Evolutionary conservation across 2,888 invertebrate genomes (phyloP), one percentile per base, ranked within the genome.

Genomic region (Papilio gigon): DNA sequence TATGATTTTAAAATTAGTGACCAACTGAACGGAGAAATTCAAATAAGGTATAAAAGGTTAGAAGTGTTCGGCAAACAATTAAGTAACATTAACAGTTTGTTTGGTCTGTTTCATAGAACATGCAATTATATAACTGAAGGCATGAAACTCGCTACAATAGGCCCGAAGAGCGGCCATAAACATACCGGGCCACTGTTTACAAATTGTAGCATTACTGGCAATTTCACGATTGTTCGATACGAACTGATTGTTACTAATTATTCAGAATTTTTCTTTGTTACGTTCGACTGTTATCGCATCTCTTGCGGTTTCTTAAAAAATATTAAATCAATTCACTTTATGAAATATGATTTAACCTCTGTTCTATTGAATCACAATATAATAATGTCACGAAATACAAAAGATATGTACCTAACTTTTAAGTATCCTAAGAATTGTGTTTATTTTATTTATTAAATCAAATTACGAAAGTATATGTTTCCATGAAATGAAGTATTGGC

Each of bases 121-220:
- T 68, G 65, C 65, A 67, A 70, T 71, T 71, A 70, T 70, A 73
- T 72, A 72, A 72, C 67, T 67, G 71, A 68, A 75, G 75, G 76
- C 65, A 75, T 76, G 76, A 77, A 77, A 74, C 76, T 77, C 74
- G 75, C 78, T 80, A 86, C 86, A 88, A 87, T 87, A 80, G 84
- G 75, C 75, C 74, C 76, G 78, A 77, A 73, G 78, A 75, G 77
- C 76, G 73, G 79, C 75, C 81, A 82, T 84, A 74, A 71, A 71
- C 75, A 77, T 85, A 86, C 87, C 86, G 85, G 76, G 73, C 74
- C 72, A 71, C 74, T 90, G 89, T 90, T 91, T 91, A 88, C 85
- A 87, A 90, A 91, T 85, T 83, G 74, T 84, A 83, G 83, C 85
- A 84, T 86, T 88, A 81, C 83, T 77, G 75, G 78, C 82, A 80